These are phyloP conservation scores for Allolobophora icterica DNA, from an alignment of 2,888 invertebrate species.

Conservation along the genomic window DNA sequence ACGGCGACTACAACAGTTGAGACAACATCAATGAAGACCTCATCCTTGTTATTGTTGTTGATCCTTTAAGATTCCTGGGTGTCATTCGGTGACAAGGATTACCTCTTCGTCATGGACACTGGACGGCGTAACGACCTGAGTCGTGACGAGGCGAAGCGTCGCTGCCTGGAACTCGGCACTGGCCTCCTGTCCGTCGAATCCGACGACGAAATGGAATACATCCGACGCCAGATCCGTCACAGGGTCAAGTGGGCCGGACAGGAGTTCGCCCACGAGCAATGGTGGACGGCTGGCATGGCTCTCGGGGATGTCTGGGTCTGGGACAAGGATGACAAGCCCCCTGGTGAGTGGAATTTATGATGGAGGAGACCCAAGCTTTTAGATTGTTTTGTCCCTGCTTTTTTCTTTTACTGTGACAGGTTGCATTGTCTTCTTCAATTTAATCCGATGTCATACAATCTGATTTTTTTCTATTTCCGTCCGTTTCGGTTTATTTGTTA, in stretches of 20 bases:
- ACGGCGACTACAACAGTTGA: too few species aligned
- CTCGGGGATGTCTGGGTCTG: not conserved
- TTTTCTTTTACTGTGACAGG: not conserved
- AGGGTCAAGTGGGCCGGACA: constrained; percentile 36
- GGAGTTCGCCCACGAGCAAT: constrained; percentile 43
- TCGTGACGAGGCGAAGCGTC: constrained; percentile 34
- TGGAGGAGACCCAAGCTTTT: not conserved
- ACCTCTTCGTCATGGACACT: constrained; percentile 40
- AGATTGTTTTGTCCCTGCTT: not conserved
- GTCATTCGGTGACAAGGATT: constrained; percentile 33
- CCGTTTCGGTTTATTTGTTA: too few species aligned
- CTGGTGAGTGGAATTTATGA: not conserved
- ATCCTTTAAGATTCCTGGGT: not conserved
- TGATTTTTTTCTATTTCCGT: not conserved
- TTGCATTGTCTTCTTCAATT: not conserved
- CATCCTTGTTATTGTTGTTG: not conserved
- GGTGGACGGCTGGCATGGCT: constrained; percentile 41
- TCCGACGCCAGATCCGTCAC: constrained; percentile 31
- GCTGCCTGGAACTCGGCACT: constrained; percentile 31
- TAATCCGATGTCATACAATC: not conserved
- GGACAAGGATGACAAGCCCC: not conserved
- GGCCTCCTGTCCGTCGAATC: constrained; percentile 37
- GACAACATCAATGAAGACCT: not conserved
- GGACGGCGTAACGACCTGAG: constrained; percentile 30
- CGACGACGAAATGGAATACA: constrained; percentile 37